Evolutionary conservation across 1,140 invertebrate genomes (phyloP), one percentile per base, ranked within the genome.

Genomic region (Meteorus sp.): DNA sequence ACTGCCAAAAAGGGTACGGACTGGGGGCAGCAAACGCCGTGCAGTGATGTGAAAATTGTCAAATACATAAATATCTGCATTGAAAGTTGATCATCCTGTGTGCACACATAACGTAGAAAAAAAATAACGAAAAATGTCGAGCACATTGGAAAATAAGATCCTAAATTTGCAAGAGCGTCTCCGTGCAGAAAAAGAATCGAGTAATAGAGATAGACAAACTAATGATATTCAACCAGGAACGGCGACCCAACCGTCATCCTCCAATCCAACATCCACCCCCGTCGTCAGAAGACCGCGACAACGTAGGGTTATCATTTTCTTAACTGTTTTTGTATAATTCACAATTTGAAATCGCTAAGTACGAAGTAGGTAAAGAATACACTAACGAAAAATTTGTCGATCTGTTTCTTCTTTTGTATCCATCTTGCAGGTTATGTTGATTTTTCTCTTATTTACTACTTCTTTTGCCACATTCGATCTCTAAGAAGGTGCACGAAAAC

Each of bases 131-230:
- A 51, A 25, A 53, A 78, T 77, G 78, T 78, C 78, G 62, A 81
- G 79, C 56, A 76, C 81, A 61, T 76, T 86, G 68, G 83, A 82
- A 69, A 83, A 80, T 61, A 87, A 85, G 77, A 83, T 89, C 66
- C 77, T 85, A 64, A 85, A 85, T 61, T 73, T 89, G 63, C 83
- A 88, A 75, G 83, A 84, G 59, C 79, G 85, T 51, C 76, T 89
- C 44, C 82, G 82, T 67, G 84, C 83, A 29, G 87, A 88, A 79
- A 87, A 86, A 73, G 85, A 85, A 70, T 82, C 85, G 22, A 73
- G 76, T 50, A 80, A 81, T 47, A 74, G 82, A 64, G 81, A 81
- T 56, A 71, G 74, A 56, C 77, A 74, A 27, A 66, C 54, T 54
- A 68, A 53, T 61, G 74, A 73, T 61, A 58, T 71, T 65, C 62